phyloP scores from a whole-genome alignment of 2,113 vertebrate genomes.

The Colinus virginianus region DNA sequence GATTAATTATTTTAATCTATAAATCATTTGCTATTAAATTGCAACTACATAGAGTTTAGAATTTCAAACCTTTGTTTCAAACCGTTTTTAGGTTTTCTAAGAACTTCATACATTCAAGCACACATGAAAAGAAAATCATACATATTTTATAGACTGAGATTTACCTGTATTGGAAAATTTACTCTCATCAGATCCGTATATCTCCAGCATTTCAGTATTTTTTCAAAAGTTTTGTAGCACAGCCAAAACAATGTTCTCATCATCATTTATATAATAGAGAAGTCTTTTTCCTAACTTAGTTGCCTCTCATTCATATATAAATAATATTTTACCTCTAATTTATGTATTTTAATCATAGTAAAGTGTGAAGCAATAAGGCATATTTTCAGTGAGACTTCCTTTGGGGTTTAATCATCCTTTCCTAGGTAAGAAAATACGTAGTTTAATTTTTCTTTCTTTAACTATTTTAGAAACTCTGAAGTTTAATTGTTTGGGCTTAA shows the following conservation, averaged over 20 bases:
- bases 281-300: not conserved
- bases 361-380: not conserved
- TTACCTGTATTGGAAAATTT: not conserved
- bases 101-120: not conserved
- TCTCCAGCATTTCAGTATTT: not conserved
- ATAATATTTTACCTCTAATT: not conserved
- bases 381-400: not conserved
- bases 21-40: not conserved
- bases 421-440: not conserved
- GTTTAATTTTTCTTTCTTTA: not conserved
- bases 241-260: not conserved
- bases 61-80: not conserved
- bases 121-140: not conserved
- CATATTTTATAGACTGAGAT: not conserved
- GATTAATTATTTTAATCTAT: not conserved
- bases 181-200: not conserved
- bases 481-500: not conserved
- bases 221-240: not conserved
- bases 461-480: not conserved
- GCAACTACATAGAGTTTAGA: not conserved
- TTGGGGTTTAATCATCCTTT: not conserved
- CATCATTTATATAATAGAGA: not conserved
- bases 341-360: not conserved
- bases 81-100: not conserved
- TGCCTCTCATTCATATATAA: not conserved